Base-by-base conservation (phyloP, 2,113 vertebrate genomes). In the Chascanopsetta lugubris region DNA sequence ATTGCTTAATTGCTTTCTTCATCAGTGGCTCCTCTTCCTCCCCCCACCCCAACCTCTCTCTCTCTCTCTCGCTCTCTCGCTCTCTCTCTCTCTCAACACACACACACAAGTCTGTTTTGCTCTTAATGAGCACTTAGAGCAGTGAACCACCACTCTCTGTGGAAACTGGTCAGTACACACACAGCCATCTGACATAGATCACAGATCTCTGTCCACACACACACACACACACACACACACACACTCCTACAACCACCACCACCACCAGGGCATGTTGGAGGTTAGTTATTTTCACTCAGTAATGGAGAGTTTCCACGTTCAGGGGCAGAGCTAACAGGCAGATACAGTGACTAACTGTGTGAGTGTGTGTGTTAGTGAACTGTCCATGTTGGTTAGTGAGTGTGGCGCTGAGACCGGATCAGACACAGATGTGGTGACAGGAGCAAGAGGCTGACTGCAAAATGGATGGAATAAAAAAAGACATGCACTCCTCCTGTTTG, bases 111-210 rank as follows among this genome's bases (percentile, higher is more conserved):
- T 4, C 34, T 61, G 6, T 29, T 50, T 46, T 45, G 25, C 12
- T 34, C 30, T 38, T 68, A 72, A 78, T 72, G 56, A 77, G 62
- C 57, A 61, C 48, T 71, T 55, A 32, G 56, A 66, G 22, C 49
- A 40, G 18, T 60, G 60, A 60, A 60, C 24, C 55, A 55, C 38
- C 57, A 47, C 26, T 22, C 61, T 61, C 12, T 58, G 43, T 51
- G n/a, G 47, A 63, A 62, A 68, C 45, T 58, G 69, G 56, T 47
- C 53, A 58, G 46, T 30, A 20, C 34, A 21, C 17, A 38, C 51
- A 40, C 20, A 71, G 30, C 24, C 45, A 50, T 32, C 55, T 32
- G 13, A 43, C 29, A 66, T 17, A 36, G 17, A 4, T 27, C 51
- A 29, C 32, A 30, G n/a, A 51, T 6, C 1, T 13, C 45, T 47